Evolutionary conservation across 2,888 invertebrate species (phyloP).

Genomic region (Drosophila putrida): DNA sequence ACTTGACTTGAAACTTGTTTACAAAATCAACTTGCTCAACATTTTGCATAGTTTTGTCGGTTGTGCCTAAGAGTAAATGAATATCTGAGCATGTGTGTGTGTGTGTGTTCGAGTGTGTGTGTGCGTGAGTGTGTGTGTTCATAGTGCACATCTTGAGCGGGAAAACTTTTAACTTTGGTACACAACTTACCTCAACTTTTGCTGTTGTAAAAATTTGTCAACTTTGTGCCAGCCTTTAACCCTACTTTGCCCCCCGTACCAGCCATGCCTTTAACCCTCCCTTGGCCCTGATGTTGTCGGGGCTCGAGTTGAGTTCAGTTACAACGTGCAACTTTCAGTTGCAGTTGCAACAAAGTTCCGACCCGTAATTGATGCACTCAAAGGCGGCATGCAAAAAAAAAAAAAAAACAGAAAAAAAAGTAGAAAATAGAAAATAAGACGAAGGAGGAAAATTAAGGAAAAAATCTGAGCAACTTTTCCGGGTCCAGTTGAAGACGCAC

Average conservation of each 20-base stretch:
- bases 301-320: slow-evolving; percentile 32
- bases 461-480: slow-evolving; percentile 14
- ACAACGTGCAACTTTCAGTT: slow-evolving; percentile 53
- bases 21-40: slow-evolving; percentile 3
- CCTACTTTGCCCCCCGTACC: not conserved
- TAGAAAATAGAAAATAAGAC: too few relatives aligned
- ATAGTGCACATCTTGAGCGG: slow-evolving; percentile 29
- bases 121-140: not conserved
- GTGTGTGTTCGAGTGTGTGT: not conserved
- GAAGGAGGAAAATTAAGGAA: too few relatives aligned
- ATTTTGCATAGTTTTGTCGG: slow-evolving; percentile 28
- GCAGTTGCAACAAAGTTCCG: slow-evolving; percentile 61
- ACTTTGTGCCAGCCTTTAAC: slow-evolving; percentile 47
- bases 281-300: not conserved
- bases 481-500: slow-evolving; percentile 41
- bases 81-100: slow-evolving; percentile 1
- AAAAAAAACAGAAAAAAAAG: slow-evolving; percentile 10
- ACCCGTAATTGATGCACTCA: slow-evolving; percentile 75
- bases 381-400: slow-evolving; percentile 41
- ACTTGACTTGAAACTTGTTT: not conserved
- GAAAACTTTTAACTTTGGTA: slow-evolving; percentile 70
- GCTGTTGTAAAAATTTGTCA: slow-evolving; percentile 71
- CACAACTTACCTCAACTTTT: slow-evolving; percentile 77
- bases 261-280: not conserved
- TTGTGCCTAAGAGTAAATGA: slow-evolving; percentile 24